These are phyloP conservation scores for Tenrec ecaudatus DNA, from an alignment of 2,113 vertebrate genomes.

Conservation along the genomic window DNA sequence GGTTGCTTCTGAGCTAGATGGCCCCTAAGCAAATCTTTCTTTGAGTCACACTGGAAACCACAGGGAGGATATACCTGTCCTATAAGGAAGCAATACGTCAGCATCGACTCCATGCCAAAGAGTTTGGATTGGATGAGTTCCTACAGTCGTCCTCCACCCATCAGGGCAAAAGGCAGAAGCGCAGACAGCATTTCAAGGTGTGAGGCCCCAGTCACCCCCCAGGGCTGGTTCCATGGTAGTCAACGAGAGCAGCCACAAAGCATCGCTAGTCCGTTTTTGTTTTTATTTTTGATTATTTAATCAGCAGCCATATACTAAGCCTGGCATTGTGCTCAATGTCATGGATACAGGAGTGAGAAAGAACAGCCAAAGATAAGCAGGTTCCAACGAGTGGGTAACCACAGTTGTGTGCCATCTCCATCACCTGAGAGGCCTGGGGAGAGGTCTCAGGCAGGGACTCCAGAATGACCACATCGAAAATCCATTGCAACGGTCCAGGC, in stretches of 20 bases:
- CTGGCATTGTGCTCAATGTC: background rate
- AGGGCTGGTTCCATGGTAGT: background rate
- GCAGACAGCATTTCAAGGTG: too few species aligned
- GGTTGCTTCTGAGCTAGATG: too few species aligned
- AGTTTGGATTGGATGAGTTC: too few species aligned
- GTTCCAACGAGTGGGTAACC: background rate
- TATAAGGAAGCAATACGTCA: too few species aligned
- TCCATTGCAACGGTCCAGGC: background rate
- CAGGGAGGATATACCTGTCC: too few species aligned
- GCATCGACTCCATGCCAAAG: too few species aligned
- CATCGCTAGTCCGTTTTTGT: too few species aligned
- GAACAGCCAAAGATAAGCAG: conserved; percentile 19
- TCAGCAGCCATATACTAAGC: background rate
- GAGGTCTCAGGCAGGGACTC: background rate
- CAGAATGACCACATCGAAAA: background rate
- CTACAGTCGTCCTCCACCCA: too few species aligned
- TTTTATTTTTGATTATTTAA: background rate
- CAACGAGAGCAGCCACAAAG: background rate
- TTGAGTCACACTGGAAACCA: too few species aligned
- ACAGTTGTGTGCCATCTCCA: background rate
- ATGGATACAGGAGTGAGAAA: background rate
- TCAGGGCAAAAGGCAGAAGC: too few species aligned
- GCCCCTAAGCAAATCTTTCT: too few species aligned
- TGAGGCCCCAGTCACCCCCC: background rate
- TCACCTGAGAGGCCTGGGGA: background rate